phyloP scores from a whole-genome alignment of 2,888 invertebrate species.

The Leptinotarsa rubiginosa region DNA sequence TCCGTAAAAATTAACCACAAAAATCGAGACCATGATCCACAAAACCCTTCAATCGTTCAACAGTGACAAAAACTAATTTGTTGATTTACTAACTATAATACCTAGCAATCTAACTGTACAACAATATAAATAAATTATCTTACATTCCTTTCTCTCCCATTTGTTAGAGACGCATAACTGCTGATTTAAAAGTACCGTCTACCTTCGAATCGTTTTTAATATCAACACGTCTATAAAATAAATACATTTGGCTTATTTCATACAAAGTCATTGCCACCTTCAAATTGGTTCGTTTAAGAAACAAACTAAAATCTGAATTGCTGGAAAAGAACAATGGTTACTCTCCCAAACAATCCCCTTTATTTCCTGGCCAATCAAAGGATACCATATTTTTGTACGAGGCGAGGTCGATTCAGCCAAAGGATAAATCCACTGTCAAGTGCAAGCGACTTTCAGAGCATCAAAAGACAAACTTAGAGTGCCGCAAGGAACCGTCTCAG shows the following conservation, averaged over 20 bases:
- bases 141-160: neutral
- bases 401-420: neutral
- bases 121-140: constrained; percentile 4
- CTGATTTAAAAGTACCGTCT: neutral
- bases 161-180: neutral
- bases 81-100: too few species aligned
- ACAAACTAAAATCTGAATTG: neutral
- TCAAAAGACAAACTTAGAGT: neutral
- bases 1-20: too few species aligned
- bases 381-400: neutral
- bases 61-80: too few species aligned
- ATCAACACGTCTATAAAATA: constrained; percentile 18
- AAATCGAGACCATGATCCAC: too few species aligned
- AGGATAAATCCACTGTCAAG: neutral
- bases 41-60: too few species aligned
- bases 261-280: constrained; percentile 1
- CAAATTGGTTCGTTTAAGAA: neutral
- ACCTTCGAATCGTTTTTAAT: neutral
- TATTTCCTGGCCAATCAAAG: neutral
- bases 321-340: too few species aligned
- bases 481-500: neutral
- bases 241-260: constrained; percentile 13
- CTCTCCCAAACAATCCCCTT: neutral
- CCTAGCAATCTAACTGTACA: too few species aligned
- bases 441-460: neutral